These are phyloP conservation scores for Cantharis flavilabris DNA, from an alignment of 2,888 invertebrate genomes.

Conservation along the genomic window DNA sequence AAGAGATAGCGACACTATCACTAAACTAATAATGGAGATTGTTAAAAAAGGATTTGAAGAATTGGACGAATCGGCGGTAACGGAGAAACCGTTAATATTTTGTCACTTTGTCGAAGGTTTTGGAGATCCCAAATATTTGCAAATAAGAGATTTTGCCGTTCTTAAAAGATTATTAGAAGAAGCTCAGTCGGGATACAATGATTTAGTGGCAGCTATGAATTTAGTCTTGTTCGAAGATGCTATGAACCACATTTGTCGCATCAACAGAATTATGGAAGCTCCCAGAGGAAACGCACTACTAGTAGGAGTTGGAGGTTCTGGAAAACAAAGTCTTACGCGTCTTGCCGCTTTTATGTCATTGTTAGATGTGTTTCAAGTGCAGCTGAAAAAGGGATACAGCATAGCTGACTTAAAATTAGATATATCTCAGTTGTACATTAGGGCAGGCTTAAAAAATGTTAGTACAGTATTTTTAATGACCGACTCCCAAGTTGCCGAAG, in stretches of 20 bases:
- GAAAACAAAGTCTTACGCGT: slow-evolving; percentile 89
- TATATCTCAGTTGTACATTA: slow-evolving; percentile 77
- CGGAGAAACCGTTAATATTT: slow-evolving; percentile 79
- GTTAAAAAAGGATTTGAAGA: slow-evolving; percentile 80
- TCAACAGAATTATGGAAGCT: slow-evolving; percentile 89
- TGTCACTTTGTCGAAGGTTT: slow-evolving; percentile 92
- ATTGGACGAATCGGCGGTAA: slow-evolving; percentile 72
- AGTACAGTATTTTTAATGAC: slow-evolving; percentile 87
- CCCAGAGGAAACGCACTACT: slow-evolving; percentile 90
- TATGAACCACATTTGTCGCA: slow-evolving; percentile 90
- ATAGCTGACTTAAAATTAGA: slow-evolving; percentile 79
- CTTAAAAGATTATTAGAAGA: slow-evolving; percentile 77
- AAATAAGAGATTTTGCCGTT: slow-evolving; percentile 71
- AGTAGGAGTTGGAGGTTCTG: slow-evolving; percentile 94
- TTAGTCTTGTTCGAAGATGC: slow-evolving; percentile 94
- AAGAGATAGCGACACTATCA: slow-evolving; percentile 74
- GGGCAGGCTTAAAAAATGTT: slow-evolving; percentile 84
- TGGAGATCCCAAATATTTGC: slow-evolving; percentile 89
- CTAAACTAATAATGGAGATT: slow-evolving; percentile 73
- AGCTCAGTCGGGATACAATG: slow-evolving; percentile 80
- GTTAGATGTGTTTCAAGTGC: slow-evolving; percentile 91
- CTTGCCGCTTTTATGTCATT: slow-evolving; percentile 89
- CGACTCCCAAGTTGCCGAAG: slow-evolving; percentile 90
- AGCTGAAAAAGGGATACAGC: slow-evolving; percentile 86
- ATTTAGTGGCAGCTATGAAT: slow-evolving; percentile 89